Base-by-base conservation (phyloP, 2,113 vertebrate species). In the Cyanistes caeruleus region DNA sequence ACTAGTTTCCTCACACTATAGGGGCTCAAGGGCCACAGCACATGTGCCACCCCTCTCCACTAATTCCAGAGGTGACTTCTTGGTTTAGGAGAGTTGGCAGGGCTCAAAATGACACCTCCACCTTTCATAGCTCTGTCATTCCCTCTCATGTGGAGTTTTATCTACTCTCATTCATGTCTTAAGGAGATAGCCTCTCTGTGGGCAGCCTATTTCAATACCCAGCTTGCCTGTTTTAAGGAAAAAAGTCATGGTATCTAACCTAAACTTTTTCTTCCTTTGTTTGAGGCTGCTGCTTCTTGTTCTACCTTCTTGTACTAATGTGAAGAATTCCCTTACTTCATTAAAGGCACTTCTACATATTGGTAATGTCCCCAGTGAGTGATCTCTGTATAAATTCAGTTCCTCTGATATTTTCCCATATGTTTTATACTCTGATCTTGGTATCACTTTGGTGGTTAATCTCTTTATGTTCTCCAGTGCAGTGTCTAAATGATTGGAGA, bases 311-410 rank as follows among this genome's bases (percentile, higher is more conserved):
- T 97, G 90, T 96, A 96, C 77, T 93, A 84, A 87, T 92, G 96
- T 96, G 96, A 93, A 96, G 90, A 93, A 96, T 94, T 97, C 92
- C 92, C 96, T 96, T 80, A 69, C 90, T 96, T 97, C 93, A 95
- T 96, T 97, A 96, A 97, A 92, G 5, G 13, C 62, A 89, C 92
- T 96, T 87, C 83, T 93, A 90, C 96, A 96, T 94, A 93, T 84
- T 90, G 83, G 65, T 87, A 96, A 96, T 76, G 88, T 96, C 90
- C 92, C 96, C 56, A 72, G 92, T 75, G 96, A 94, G 90, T 94
- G 95, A 93, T 96, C 95, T 94, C 96, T 84, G 85, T 95, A 96
- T 89, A 90, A 97, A 96, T 88, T 95, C 92, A 75, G 83, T 86
- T 95, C 92, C 62, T 95, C 86, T 94, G 94, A 90, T 93, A 96